Conservation (phyloP, 2,113 vertebrate species). For the Eudyptes chrysolophus region DNA sequence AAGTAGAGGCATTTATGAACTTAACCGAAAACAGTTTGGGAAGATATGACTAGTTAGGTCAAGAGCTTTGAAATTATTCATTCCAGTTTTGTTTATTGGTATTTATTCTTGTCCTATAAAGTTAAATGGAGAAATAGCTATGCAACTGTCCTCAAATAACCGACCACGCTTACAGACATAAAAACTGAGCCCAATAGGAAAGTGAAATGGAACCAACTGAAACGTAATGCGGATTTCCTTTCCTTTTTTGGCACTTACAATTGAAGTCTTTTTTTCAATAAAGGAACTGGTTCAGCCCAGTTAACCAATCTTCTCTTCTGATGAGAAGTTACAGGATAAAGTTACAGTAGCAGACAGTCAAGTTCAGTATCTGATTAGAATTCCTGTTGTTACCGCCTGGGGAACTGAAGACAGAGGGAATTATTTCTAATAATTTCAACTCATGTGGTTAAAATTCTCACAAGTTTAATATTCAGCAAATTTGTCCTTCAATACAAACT, state of each 20-base stretch:
- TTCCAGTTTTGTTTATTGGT: not conserved
- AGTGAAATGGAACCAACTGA: not conserved
- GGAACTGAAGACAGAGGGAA: not conserved
- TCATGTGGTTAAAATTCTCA: not conserved
- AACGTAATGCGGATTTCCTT: rapidly evolving
- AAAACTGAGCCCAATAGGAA: not conserved
- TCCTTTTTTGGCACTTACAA: not conserved
- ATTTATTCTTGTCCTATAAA: not conserved
- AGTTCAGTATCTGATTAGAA: not conserved
- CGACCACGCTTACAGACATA: rapidly evolving
- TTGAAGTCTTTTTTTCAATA: not conserved
- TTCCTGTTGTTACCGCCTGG: not conserved
- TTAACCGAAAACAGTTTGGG: not conserved
- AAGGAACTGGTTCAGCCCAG: not conserved
- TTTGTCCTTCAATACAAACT: not conserved
- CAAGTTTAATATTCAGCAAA: not conserved
- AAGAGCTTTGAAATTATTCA: not conserved
- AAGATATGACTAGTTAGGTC: not conserved
- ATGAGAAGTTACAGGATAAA: not conserved
- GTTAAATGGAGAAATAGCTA: not conserved
- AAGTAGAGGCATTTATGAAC: not conserved
- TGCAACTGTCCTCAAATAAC: not conserved
- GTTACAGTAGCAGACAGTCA: not conserved
- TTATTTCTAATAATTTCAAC: constrained; percentile 1
- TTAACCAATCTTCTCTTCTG: not conserved